phyloP scores from a whole-genome alignment of 2,113 vertebrate species.

The Colinus virginianus region DNA sequence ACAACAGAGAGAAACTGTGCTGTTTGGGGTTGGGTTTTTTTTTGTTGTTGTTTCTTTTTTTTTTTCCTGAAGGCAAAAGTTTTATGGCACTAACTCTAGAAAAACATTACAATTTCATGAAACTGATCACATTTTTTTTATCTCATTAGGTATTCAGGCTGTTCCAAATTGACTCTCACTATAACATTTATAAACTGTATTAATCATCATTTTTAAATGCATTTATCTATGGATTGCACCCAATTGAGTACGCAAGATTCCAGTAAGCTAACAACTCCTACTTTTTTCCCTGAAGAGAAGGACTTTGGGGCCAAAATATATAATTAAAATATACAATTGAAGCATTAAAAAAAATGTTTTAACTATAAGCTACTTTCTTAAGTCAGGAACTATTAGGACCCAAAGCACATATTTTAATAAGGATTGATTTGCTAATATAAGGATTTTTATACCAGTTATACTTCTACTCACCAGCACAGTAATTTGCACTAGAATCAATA shows the following conservation, averaged over 20 bases:
- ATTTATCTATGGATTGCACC: conserved; percentile 6
- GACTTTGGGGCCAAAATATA: neutral
- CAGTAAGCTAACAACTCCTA: neutral
- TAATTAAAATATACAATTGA: neutral
- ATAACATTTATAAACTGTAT: conserved; percentile 8
- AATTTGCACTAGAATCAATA: neutral
- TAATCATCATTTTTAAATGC: conserved; percentile 28
- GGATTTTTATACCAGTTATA: neutral
- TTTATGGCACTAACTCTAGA: neutral
- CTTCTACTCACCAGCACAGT: neutral
- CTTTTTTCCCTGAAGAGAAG: neutral
- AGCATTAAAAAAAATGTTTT: conserved; percentile 1
- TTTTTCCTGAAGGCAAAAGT: neutral
- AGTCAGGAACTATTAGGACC: neutral
- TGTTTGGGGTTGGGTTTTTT: neutral
- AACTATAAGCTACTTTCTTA: neutral
- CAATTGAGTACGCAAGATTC: conserved; percentile 17
- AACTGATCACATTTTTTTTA: neutral
- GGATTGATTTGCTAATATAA: neutral
- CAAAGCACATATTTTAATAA: neutral
- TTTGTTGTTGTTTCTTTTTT: neutral
- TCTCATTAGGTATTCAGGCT: neutral
- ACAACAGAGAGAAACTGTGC: neutral
- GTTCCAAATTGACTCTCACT: conserved; percentile 41
- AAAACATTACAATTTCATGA: neutral